A percentile compares a stretch with the other conserved stretches of the same genome.
phyloP scores from a whole-genome alignment of 1,140 invertebrate genomes.

The Campodea augens region DNA sequence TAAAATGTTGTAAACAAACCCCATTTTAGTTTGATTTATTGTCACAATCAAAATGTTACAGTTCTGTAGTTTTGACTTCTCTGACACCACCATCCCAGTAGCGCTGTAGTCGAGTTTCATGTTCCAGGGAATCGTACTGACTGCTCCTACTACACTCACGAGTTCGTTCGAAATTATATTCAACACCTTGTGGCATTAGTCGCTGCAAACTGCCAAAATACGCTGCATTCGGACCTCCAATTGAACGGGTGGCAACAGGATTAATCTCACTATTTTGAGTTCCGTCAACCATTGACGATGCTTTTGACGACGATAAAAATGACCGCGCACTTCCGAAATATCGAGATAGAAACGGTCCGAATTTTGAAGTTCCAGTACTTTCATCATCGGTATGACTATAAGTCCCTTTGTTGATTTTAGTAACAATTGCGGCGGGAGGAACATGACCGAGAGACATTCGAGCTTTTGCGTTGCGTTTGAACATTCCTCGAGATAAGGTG shows the following conservation, averaged over 20 bases:
- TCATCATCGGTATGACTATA: neutral
- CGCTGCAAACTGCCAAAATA: constrained; percentile 67
- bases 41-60: neutral
- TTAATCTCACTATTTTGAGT: neutral
- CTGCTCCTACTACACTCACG: neutral
- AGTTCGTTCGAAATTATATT: neutral
- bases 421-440: neutral
- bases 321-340: constrained; percentile 60
- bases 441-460: constrained; percentile 10
- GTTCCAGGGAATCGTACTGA: neutral
- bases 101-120: neutral
- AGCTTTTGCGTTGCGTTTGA: constrained; percentile 13
- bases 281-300: neutral
- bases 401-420: neutral
- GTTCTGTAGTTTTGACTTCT: neutral
- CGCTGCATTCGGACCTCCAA: constrained; percentile 52
- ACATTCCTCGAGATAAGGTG: constrained; percentile 35
- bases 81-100: neutral
- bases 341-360: constrained; percentile 40
- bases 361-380: constrained; percentile 20
- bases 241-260: neutral
- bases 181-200: constrained; percentile 36
- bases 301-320: neutral
- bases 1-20: too few species aligned
- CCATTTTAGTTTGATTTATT: too few species aligned